A percentile compares a stretch with the other conserved stretches of the same genome.
Evolutionary conservation across 30 jellyfish, hydroid and myxozoan species (phyloP).

Genomic region (Sanderia malayensis): DNA sequence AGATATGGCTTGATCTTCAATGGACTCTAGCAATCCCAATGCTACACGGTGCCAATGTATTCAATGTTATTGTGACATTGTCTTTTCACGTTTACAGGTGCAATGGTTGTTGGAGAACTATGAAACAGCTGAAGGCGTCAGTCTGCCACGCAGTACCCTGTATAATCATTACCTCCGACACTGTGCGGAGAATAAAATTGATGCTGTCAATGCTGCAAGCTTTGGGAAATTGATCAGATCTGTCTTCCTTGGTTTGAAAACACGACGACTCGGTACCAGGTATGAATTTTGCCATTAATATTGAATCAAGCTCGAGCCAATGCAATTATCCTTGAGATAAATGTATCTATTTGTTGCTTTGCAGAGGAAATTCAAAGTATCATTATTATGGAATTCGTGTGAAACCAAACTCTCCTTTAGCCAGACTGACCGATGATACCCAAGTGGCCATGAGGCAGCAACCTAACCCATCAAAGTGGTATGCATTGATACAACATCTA

Average conservation of each 20-base stretch:
- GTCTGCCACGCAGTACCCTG: conserved; percentile 97
- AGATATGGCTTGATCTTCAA: too few relatives aligned
- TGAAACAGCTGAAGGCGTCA: conserved; percentile 99
- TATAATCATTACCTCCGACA: conserved; percentile 92
- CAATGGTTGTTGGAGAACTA: conserved; percentile 97
- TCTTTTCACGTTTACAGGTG: conserved; percentile 78
- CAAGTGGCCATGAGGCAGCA: conserved; percentile 98
- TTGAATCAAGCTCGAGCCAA: too few relatives aligned
- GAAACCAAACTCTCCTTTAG: conserved; percentile 93
- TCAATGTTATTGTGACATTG: too few relatives aligned
- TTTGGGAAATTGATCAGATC: conserved; percentile 98
- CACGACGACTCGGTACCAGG: conserved; percentile 99
- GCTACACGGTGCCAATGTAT: too few relatives aligned
- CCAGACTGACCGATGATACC: conserved; percentile 95
- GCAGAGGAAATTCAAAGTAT: conserved; percentile 98
- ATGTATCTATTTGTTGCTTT: conserved; percentile 3
- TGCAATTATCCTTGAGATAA: too few relatives aligned
- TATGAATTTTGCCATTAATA: too few relatives aligned
- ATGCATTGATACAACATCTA: too few relatives aligned
- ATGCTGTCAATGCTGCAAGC: conserved; percentile 99
- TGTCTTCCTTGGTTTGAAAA: conserved; percentile 91
- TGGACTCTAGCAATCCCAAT: too few relatives aligned
- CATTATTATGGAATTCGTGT: conserved; percentile 98
- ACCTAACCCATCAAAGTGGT: conserved; percentile 94
- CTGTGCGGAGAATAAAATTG: conserved; percentile 91